These are phyloP conservation scores for Fistularia tabacaria DNA, from an alignment of 2,797 vertebrate genomes.

Conservation along the genomic window DNA sequence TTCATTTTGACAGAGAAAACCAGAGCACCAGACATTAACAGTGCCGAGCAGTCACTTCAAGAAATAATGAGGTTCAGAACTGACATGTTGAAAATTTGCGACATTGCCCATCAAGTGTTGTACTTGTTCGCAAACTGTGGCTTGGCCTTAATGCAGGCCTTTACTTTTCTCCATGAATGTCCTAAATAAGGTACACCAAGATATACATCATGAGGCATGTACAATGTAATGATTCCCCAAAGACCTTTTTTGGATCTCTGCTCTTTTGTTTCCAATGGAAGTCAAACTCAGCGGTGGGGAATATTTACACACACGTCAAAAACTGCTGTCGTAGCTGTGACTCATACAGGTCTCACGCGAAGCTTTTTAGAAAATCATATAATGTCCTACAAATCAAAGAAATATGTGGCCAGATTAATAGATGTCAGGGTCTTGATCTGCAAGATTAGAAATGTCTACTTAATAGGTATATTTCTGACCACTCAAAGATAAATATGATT, in stretches of 20 bases:
- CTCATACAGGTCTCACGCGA: constrained; percentile 13
- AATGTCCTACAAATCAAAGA: constrained; percentile 12
- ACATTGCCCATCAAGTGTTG: neutral
- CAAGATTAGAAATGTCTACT: too few relatives aligned
- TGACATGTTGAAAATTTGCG: neutral
- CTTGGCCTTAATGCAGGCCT: constrained; percentile 6
- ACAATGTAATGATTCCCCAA: constrained; percentile 31
- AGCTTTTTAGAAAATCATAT: constrained; percentile 10
- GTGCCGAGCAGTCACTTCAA: constrained; percentile 2
- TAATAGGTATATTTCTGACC: too few relatives aligned
- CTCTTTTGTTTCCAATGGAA: constrained; percentile 35
- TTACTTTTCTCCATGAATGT: neutral
- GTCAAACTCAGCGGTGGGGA: constrained; percentile 25
- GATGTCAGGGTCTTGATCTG: constrained; percentile 5
- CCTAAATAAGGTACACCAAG: neutral
- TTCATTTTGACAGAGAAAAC: constrained; percentile 18
- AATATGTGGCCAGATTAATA: constrained; percentile 5
- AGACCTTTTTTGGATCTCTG: constrained; percentile 28
- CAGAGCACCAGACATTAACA: constrained; percentile 9
- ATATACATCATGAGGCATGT: constrained; percentile 7
- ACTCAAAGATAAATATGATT: too few relatives aligned
- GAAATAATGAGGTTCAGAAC: constrained; percentile 12
- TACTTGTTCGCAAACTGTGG: constrained; percentile 7
- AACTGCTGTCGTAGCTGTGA: constrained; percentile 23
- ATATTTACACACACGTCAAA: constrained; percentile 30